Evolutionary conservation across 2,888 invertebrate genomes (phyloP).

Genomic region (Tipula vernalis): DNA sequence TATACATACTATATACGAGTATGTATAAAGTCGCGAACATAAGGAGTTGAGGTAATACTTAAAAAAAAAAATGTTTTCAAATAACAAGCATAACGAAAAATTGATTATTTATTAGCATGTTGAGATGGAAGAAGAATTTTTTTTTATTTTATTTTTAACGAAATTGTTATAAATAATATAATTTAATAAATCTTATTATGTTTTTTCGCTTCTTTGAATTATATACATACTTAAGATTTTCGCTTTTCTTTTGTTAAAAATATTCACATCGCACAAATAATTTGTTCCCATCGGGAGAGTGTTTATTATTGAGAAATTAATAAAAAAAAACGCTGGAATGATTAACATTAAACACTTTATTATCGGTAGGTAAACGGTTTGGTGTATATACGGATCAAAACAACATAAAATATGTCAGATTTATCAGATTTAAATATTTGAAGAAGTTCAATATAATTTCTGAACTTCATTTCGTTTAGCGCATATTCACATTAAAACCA

Average conservation of each 20-base stretch:
- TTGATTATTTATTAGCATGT: constrained; percentile 4
- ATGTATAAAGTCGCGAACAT: not conserved
- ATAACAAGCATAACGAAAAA: not conserved
- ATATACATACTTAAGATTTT: not conserved
- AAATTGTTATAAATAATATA: not conserved
- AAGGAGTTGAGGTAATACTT: not conserved
- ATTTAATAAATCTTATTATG: not conserved
- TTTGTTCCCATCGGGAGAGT: not conserved
- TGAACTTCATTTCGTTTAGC: not conserved
- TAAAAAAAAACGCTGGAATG: not conserved
- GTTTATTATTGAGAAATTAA: not conserved
- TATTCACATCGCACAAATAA: not conserved
- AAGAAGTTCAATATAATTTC: not conserved
- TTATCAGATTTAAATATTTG: not conserved
- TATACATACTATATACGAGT: not conserved
- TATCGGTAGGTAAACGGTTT: not conserved
- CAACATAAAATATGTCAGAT: not conserved
- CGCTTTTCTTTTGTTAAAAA: not conserved
- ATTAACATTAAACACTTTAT: not conserved
- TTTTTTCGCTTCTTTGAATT: not conserved
- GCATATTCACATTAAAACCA: not conserved
- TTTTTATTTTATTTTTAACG: not conserved
- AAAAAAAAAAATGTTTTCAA: not conserved
- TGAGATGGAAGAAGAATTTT: not conserved
- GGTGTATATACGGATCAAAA: not conserved